Evolutionary conservation across 2,888 invertebrate species (phyloP).

Genomic region (Argyra leucocephala): DNA sequence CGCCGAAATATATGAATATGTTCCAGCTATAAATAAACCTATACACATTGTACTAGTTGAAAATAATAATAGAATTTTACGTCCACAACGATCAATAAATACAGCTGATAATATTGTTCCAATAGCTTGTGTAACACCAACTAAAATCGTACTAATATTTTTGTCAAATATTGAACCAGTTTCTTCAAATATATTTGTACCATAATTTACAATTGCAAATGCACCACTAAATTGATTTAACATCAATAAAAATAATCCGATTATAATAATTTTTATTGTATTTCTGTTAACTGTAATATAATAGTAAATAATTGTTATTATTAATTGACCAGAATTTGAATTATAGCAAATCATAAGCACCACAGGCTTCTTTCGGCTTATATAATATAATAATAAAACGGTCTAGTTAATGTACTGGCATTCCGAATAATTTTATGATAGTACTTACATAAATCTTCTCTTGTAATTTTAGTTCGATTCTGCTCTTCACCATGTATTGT

Average conservation of each 20-base stretch:
- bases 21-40: slow-evolving; percentile 18
- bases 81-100: slow-evolving; percentile 21
- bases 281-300: not conserved
- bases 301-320: not conserved
- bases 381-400: no score
- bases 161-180: slow-evolving; percentile 21
- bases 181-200: slow-evolving; percentile 21
- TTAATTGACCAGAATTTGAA: no score
- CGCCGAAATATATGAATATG: slow-evolving; percentile 17
- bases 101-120: slow-evolving; percentile 22
- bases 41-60: slow-evolving; percentile 18
- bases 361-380: no score
- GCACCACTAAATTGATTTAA: slow-evolving; percentile 23
- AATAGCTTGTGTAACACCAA: slow-evolving; percentile 22
- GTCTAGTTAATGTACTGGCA: no score
- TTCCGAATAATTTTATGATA: not conserved
- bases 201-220: slow-evolving; percentile 22
- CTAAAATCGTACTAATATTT: slow-evolving; percentile 22
- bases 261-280: not conserved
- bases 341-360: no score
- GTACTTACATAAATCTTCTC: slow-evolving; percentile 21
- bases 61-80: slow-evolving; percentile 18
- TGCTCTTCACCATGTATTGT: slow-evolving; percentile 7
- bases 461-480: slow-evolving; percentile 11
- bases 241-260: not conserved